Evolutionary conservation across 1,140 invertebrate species (phyloP).

Genomic region (Mactra quadrangularis): DNA sequence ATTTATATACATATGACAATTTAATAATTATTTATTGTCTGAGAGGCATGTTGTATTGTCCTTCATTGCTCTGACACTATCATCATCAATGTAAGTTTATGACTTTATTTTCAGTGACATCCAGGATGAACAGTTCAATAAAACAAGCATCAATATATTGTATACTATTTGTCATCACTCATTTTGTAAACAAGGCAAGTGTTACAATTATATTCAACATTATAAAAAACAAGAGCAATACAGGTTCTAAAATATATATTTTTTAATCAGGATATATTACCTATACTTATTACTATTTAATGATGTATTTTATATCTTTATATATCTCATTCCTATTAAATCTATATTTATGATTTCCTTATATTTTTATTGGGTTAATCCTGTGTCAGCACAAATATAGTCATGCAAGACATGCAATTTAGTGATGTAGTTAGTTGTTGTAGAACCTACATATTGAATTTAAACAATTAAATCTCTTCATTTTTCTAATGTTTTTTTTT

Average conservation of each 20-base stretch:
- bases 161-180: constrained; percentile 37
- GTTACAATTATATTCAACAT: background rate
- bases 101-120: background rate
- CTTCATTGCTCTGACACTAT: too few species aligned
- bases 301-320: background rate
- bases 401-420: too few species aligned
- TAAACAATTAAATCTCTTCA: too few species aligned
- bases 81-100: too few species aligned
- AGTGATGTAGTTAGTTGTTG: too few species aligned
- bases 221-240: background rate
- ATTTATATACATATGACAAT: too few species aligned
- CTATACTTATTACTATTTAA: background rate
- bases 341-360: background rate
- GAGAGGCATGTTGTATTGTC: too few species aligned
- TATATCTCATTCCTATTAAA: background rate
- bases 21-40: too few species aligned
- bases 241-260: background rate
- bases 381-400: too few species aligned
- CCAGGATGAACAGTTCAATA: constrained; percentile 17
- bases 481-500: too few species aligned
- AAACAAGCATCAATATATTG: constrained; percentile 30
- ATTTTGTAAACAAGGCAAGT: constrained; percentile 56
- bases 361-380: too few species aligned
- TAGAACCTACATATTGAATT: too few species aligned
- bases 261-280: background rate